A percentile compares a stretch with the other conserved stretches of the same genome.
Evolutionary conservation across 2,113 vertebrate species (phyloP).

Genomic region (Cheirogaleus medius): DNA sequence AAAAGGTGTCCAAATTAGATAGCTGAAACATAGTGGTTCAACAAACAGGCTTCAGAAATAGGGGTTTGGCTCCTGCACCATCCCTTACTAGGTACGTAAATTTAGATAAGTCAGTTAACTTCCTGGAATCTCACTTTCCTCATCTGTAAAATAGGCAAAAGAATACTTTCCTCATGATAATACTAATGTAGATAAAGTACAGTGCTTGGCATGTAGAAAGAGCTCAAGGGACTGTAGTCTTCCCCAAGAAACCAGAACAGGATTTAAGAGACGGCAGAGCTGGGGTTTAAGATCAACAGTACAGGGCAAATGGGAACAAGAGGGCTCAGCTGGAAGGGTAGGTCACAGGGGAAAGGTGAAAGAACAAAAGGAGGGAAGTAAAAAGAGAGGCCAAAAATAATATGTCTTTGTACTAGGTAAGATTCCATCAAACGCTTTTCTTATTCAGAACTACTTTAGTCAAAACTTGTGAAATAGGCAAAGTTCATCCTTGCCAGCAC

Average conservation of each 20-base stretch:
- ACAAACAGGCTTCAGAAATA: background rate
- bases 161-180: background rate
- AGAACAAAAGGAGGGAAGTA: background rate
- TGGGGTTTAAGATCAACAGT: background rate
- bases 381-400: slow-evolving; percentile 45
- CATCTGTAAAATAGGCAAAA: background rate
- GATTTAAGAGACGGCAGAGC: background rate
- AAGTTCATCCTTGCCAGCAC: background rate
- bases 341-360: slow-evolving; percentile 9
- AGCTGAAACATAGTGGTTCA: background rate
- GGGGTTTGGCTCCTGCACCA: background rate
- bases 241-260: slow-evolving; percentile 5
- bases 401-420: slow-evolving; percentile 26
- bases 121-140: background rate
- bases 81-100: background rate
- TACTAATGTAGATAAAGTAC: background rate
- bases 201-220: background rate
- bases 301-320: background rate
- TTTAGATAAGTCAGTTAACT: background rate
- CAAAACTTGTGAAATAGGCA: background rate
- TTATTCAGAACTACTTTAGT: slow-evolving; percentile 1
- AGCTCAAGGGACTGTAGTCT: background rate
- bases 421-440: slow-evolving; percentile 25
- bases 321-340: slow-evolving; percentile 3
- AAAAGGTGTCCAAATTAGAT: background rate